These are phyloP conservation scores for Solea solea DNA, from an alignment of 2,113 vertebrate genomes.

Conservation along the genomic window DNA sequence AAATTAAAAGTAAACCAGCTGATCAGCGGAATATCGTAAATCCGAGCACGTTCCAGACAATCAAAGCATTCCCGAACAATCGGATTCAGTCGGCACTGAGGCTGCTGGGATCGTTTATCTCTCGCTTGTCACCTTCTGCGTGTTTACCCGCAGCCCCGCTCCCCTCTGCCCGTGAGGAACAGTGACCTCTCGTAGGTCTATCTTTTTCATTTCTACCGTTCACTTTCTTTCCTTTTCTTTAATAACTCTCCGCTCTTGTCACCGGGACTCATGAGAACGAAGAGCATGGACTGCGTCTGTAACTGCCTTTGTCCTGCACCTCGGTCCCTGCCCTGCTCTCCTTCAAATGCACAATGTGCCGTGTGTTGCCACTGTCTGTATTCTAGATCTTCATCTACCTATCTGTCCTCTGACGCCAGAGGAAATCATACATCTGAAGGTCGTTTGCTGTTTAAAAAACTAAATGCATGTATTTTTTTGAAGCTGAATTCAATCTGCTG, in stretches of 20 bases:
- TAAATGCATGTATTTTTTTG: no score
- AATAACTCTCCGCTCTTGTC: conserved; percentile 30
- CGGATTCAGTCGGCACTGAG: background rate
- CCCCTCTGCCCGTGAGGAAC: background rate
- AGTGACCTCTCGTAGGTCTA: conserved; percentile 32
- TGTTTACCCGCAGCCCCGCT: conserved; percentile 6
- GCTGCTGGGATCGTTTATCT: conserved; percentile 26
- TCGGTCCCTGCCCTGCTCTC: background rate
- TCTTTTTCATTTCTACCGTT: conserved; percentile 7
- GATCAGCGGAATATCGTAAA: background rate
- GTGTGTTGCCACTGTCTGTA: background rate
- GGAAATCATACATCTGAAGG: no score
- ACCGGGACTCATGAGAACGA: conserved; percentile 25
- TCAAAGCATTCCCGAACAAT: background rate
- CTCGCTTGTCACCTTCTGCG: conserved; percentile 18
- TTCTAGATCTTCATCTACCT: background rate
- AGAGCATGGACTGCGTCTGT: conserved; percentile 30
- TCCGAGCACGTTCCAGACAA: background rate
- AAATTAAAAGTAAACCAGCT: background rate
- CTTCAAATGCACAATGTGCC: background rate
- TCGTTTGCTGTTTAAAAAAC: no score
- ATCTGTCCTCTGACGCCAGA: no score
- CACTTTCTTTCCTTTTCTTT: conserved; percentile 7
- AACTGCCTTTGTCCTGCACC: conserved; percentile 12
- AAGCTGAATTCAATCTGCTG: no score